Conservation (phyloP, 2,888 invertebrate species). For the Rhamnusium bicolor region DNA sequence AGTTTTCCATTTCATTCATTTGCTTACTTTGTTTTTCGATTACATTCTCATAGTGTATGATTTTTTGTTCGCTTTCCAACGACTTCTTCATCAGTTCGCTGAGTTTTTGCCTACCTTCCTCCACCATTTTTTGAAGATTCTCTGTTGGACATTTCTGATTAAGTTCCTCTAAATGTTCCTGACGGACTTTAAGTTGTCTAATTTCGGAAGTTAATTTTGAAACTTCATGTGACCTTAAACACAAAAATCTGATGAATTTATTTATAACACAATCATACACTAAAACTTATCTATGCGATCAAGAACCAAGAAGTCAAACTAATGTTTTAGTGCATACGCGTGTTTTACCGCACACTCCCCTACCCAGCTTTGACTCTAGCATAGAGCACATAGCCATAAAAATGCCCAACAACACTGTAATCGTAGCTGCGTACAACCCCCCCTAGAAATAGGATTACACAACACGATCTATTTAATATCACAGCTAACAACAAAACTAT, state of each 20-base stretch:
- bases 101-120: constrained; percentile 64
- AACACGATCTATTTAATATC: no score
- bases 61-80: constrained; percentile 65
- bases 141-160: constrained; percentile 58
- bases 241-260: constrained; percentile 39
- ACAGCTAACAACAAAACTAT: no score
- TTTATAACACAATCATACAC: not conserved
- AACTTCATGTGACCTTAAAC: constrained; percentile 59
- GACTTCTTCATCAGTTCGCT: constrained; percentile 56
- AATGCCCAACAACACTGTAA: no score
- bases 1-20: constrained; percentile 76
- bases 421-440: no score
- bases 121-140: constrained; percentile 64
- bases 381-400: no score
- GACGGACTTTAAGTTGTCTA: constrained; percentile 60
- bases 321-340: no score
- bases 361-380: no score
- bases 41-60: constrained; percentile 75
- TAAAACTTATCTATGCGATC: not conserved
- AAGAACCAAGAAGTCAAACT: no score
- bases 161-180: constrained; percentile 59
- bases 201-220: constrained; percentile 59
- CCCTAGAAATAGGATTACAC: no score
- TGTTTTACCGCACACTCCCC: no score
- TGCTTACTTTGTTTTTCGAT: constrained; percentile 76